Evolutionary conservation across 2,797 vertebrate species (phyloP).

Genomic region (Arnoldichthys spilopterus): DNA sequence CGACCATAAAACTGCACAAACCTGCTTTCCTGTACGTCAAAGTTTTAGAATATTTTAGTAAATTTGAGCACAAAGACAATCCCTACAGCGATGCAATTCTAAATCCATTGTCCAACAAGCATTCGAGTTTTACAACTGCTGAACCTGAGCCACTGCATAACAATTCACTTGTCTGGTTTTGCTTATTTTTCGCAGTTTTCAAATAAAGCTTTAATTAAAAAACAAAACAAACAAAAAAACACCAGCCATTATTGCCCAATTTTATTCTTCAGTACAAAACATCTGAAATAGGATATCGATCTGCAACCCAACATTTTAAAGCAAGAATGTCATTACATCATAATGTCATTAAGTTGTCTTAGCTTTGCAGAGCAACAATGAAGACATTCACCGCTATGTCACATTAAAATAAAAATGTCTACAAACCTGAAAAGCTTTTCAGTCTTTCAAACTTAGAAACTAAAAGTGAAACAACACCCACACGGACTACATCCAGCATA

Average conservation of each 20-base stretch:
- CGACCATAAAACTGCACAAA: too few species aligned
- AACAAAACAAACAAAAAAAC: too few species aligned
- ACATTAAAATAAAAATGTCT: constrained; percentile 44
- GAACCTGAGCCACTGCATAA: too few species aligned
- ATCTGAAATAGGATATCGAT: constrained; percentile 64
- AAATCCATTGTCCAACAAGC: neutral
- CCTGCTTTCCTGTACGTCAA: too few species aligned
- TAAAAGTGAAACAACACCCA: constrained; percentile 52
- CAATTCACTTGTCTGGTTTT: too few species aligned
- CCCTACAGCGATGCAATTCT: too few species aligned
- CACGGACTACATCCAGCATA: constrained; percentile 64
- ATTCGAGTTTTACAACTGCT: too few species aligned
- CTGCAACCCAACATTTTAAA: constrained; percentile 45
- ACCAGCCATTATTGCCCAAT: constrained; percentile 29
- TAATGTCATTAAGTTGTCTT: constrained; percentile 51
- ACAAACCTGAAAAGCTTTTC: constrained; percentile 38
- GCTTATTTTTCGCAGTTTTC: neutral
- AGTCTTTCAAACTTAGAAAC: constrained; percentile 50
- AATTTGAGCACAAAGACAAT: too few species aligned
- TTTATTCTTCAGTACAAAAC: constrained; percentile 83
- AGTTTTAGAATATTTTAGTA: too few species aligned
- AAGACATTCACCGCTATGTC: constrained; percentile 12
- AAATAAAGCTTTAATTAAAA: neutral
- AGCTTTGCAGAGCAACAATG: constrained; percentile 29
- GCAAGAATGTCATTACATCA: constrained; percentile 56